Conservation (phyloP, 1,140 invertebrate genomes). For the Mya arenaria region DNA sequence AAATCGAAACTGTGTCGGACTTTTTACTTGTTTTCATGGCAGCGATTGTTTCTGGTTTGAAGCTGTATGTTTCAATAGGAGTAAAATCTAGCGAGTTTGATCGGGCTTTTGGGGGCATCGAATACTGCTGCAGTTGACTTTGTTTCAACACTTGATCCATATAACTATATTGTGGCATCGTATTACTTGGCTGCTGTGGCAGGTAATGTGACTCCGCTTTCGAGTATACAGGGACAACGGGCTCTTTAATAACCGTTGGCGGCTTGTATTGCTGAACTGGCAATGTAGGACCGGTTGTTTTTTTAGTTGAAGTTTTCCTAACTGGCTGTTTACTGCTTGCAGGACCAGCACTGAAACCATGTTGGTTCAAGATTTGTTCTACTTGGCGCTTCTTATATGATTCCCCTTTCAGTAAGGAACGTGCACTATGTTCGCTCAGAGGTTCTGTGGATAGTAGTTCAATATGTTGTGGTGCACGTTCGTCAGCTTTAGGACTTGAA, state of each 20-base stretch:
- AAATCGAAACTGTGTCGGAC: neutral
- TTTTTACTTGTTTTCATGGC: neutral
- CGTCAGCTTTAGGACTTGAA: neutral
- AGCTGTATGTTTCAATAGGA: conserved; percentile 44
- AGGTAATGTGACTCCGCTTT: no score
- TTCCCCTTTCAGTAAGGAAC: neutral
- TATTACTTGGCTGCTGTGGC: no score
- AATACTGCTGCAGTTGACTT: no score
- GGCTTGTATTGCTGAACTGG: no score
- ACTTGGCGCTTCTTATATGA: neutral
- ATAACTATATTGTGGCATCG: no score
- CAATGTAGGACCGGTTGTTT: no score
- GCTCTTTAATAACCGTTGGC: no score
- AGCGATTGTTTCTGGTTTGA: conserved; percentile 30
- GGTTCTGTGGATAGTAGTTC: neutral
- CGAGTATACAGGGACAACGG: no score
- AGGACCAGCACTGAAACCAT: neutral
- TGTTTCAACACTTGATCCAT: no score
- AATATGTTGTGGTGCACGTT: neutral
- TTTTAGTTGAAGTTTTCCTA: no score
- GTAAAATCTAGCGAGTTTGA: conserved; percentile 18
- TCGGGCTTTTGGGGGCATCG: no score
- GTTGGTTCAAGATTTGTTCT: neutral
- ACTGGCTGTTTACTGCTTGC: neutral
- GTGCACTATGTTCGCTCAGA: neutral